These are phyloP conservation scores for Pampus argenteus DNA, from an alignment of 2,797 vertebrate species.

Conservation along the genomic window DNA sequence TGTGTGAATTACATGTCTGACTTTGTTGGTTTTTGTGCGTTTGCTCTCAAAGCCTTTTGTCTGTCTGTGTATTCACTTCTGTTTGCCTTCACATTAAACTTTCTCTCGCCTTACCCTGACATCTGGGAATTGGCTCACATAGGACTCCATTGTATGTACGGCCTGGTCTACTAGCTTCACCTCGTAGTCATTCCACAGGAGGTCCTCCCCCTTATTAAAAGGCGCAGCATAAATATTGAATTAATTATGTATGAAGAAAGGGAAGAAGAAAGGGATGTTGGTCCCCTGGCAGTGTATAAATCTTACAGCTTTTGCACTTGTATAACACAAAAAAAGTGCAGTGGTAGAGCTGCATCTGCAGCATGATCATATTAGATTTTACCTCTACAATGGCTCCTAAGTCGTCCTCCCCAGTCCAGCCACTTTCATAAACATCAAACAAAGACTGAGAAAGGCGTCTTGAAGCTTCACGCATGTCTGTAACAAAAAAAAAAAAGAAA, in stretches of 20 bases:
- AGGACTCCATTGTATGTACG: slow-evolving; percentile 92
- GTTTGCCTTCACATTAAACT: slow-evolving; percentile 20
- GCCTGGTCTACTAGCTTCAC: slow-evolving; percentile 93
- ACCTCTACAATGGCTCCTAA: slow-evolving; percentile 90
- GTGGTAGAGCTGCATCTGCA: neutral
- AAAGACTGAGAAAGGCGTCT: slow-evolving; percentile 92
- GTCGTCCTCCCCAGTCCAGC: slow-evolving; percentile 91
- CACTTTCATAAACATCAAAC: slow-evolving; percentile 89
- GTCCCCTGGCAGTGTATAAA: slow-evolving; percentile 9
- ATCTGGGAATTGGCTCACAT: slow-evolving; percentile 92
- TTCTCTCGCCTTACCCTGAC: slow-evolving; percentile 84
- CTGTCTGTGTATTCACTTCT: slow-evolving; percentile 2
- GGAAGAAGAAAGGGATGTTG: neutral
- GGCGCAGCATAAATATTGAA: slow-evolving; percentile 30
- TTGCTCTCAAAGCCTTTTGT: slow-evolving; percentile 36
- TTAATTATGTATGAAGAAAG: slow-evolving; percentile 51
- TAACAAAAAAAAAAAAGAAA: no score
- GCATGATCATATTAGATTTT: slow-evolving; percentile 40
- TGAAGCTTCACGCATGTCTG: slow-evolving; percentile 95
- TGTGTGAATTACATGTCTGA: neutral
- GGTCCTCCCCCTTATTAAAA: slow-evolving; percentile 90
- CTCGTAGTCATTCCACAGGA: slow-evolving; percentile 97
- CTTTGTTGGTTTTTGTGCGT: slow-evolving; percentile 27
- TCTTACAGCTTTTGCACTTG: slow-evolving; percentile 30
- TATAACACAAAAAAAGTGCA: slow-evolving; percentile 2